Evolutionary conservation across 2,797 vertebrate species (phyloP), one percentile per base, ranked within the genome.

Genomic region (Pseudochaenichthys georgianus): DNA sequence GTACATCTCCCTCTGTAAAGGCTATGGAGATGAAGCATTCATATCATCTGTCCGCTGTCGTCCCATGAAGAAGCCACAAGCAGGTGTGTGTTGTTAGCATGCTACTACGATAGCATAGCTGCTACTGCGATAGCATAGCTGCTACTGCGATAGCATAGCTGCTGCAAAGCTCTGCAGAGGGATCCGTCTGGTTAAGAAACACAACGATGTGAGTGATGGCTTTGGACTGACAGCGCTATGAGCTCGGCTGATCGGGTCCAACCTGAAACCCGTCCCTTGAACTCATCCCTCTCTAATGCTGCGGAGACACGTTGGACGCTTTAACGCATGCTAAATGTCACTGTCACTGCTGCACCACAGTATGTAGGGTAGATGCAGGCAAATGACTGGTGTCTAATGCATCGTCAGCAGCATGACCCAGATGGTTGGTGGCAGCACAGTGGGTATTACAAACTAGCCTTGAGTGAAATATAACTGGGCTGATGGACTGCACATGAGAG

Each of bases 391-490:
- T 75, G 66, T 81, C 82, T 78, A 83, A 90, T 86, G 66, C 81
- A 81, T 83, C 82, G 90, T 79, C 55, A 58, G 57, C 68, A 82
- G 55, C 42, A 77, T 85, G 81, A 87, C 85, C 83, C 80, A 85
- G 58, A 87, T 84, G 79, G 62, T 67, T 61, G 54, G 34, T 85
- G 73, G 87, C 80, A 85, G 52, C 58, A 70, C 60, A 85, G 10
- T 54, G 17, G 19, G 55, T 61, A 61, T 83, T 80, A 78, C 43
- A 70, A 67, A 81, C 83, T 73, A 70, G 64, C 64, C 46, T 52
- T 19, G 48, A 45, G 50, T 53, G 51, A 69, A 57, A 68, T 60
- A 42, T 42, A 34, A 55, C 45, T 50, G 47, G 50, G 62, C 78
- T 75, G 76, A 84, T 67, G 65, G 43, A 53, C 75, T 73, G 76